These are phyloP conservation scores for Dynastes maya DNA, from an alignment of 2,888 invertebrate species.

Conservation along the genomic window DNA sequence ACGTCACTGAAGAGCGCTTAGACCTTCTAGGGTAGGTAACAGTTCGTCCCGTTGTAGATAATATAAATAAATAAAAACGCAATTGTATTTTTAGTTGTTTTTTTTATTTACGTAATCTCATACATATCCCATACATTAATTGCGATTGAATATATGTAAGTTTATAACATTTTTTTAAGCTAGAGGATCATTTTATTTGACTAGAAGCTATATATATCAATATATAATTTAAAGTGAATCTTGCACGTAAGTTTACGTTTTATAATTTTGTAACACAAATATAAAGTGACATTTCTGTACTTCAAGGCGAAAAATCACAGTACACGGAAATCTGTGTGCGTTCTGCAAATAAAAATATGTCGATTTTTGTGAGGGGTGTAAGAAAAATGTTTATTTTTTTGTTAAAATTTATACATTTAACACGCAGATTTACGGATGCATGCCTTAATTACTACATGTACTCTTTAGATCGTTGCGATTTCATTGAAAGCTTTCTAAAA, in stretches of 20 bases:
- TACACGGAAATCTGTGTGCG: conserved; percentile 60
- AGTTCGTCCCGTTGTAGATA: too few relatives aligned
- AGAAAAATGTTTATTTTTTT: not conserved
- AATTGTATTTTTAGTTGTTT: conserved; percentile 62
- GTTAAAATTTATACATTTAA: not conserved
- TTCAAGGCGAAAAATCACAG: conserved; percentile 55
- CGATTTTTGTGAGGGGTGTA: not conserved
- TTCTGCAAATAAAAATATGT: conserved; percentile 15
- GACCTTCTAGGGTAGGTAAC: too few relatives aligned
- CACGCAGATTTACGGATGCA: not conserved
- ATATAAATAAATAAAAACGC: not conserved
- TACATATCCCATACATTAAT: conserved; percentile 73
- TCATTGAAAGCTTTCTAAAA: not conserved
- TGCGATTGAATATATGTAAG: conserved; percentile 70
- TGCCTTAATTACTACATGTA: not conserved
- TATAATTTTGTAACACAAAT: conserved; percentile 61
- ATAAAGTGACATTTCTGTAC: conserved; percentile 62
- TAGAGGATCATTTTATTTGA: conserved; percentile 65
- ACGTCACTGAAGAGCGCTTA: too few relatives aligned
- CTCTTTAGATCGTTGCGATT: not conserved
- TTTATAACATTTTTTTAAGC: conserved; percentile 69
- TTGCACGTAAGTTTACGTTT: conserved; percentile 66
- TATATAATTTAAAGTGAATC: conserved; percentile 67
- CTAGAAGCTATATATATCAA: conserved; percentile 66
- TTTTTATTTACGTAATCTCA: conserved; percentile 67